Evolutionary conservation across 2,888 invertebrate species (phyloP).

Genomic region (Lathronympha strigana): DNA sequence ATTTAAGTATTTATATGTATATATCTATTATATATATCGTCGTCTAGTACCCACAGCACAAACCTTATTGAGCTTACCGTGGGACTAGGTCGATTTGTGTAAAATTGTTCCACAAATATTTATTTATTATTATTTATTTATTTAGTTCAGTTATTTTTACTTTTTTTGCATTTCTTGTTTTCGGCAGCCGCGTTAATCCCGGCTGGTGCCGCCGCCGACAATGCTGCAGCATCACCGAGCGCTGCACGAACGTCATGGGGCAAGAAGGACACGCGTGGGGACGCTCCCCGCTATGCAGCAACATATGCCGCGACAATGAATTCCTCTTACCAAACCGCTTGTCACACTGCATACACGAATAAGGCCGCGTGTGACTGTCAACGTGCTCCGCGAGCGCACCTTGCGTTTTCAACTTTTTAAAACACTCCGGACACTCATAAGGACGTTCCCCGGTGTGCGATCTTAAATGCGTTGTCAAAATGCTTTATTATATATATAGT

Average conservation of each 20-base stretch:
- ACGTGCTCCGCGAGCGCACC: background rate
- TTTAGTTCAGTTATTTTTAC: background rate
- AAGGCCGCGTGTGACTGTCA: background rate
- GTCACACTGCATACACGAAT: background rate
- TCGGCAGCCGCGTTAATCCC: background rate
- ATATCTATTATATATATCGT: no score
- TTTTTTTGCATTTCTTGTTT: background rate
- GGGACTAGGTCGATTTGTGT: no score
- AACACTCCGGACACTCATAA: constrained; percentile 2
- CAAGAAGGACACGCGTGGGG: background rate
- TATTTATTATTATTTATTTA: no score
- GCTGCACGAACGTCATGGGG: constrained; percentile 2
- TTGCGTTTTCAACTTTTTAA: background rate
- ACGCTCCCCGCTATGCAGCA: constrained; percentile 6
- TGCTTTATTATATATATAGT: background rate
- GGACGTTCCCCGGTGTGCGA: constrained; percentile 13
- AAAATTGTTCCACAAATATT: no score
- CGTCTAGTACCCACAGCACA: no score
- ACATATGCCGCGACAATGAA: background rate
- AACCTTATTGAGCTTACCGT: no score
- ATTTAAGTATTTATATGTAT: no score
- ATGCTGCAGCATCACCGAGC: background rate
- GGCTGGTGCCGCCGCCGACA: background rate
- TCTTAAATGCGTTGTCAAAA: constrained; percentile 3
- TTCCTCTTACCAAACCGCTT: constrained; percentile 5